Conservation (phyloP, 35 echinoderm and acorn worm species). For the Antedon bifida region DNA sequence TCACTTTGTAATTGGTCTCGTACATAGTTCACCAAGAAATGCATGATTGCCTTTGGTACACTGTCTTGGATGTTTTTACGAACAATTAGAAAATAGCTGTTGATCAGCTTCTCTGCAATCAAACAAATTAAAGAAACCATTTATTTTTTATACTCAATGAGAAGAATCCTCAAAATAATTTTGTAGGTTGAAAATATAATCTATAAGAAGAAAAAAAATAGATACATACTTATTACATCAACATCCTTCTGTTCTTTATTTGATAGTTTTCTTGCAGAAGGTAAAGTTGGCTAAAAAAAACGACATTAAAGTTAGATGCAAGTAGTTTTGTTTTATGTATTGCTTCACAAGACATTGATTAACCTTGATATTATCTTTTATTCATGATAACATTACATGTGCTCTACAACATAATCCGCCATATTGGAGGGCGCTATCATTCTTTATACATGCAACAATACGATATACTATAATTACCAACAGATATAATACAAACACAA, state of each 20-base stretch:
- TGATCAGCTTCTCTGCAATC: conserved; percentile 68
- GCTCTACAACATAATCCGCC: too few species aligned
- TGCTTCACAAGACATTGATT: too few species aligned
- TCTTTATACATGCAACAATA: too few species aligned
- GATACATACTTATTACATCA: conserved; percentile 94
- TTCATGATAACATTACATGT: too few species aligned
- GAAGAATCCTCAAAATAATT: too few species aligned
- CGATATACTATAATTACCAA: too few species aligned
- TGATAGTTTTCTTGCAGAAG: conserved; percentile 64
- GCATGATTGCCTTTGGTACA: conserved; percentile 97
- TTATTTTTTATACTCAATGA: not conserved
- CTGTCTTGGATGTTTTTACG: conserved; percentile 99
- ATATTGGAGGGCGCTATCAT: too few species aligned
- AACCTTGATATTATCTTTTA: too few species aligned
- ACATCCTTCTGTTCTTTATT: conserved; percentile 87
- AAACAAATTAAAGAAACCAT: not conserved
- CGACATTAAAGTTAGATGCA: too few species aligned
- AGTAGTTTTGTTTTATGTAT: too few species aligned
- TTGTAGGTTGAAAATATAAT: too few species aligned
- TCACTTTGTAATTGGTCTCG: conserved; percentile 89
- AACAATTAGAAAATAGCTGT: conserved; percentile 86
- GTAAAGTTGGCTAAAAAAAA: conserved; percentile 45
- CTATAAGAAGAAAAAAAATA: too few species aligned
- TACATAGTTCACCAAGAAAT: conserved; percentile 89
- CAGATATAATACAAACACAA: not conserved